phyloP scores from a whole-genome alignment of 2,888 invertebrate genomes.

The Slavum lentiscoides region DNA sequence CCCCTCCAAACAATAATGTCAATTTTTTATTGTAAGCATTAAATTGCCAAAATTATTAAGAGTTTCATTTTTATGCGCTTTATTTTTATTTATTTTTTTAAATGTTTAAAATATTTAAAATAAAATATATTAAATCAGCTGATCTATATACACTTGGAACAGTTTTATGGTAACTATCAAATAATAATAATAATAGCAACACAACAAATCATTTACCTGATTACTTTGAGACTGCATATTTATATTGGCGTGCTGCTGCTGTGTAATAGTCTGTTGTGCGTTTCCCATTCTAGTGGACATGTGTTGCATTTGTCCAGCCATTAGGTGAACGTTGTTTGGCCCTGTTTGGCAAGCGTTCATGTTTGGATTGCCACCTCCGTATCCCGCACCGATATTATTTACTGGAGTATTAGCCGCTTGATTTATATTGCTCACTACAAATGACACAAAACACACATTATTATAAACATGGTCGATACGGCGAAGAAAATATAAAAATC shows the following conservation, averaged over 20 bases:
- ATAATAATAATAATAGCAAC: background rate
- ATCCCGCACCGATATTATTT: slow-evolving; percentile 28
- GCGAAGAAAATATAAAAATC: background rate
- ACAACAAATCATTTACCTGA: slow-evolving; percentile 19
- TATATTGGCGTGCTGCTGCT: slow-evolving; percentile 46
- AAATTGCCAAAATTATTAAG: slow-evolving; percentile 1
- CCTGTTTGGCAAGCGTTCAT: slow-evolving; percentile 38
- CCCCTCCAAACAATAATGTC: background rate
- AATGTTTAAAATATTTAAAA: background rate
- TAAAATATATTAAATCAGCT: background rate
- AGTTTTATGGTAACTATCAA: background rate
- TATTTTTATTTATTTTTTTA: background rate
- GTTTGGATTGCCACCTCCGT: slow-evolving; percentile 28
- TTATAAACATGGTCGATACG: background rate
- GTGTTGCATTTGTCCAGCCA: slow-evolving; percentile 52
- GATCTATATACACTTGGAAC: background rate
- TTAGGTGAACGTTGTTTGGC: slow-evolving; percentile 30
- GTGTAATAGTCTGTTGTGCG: slow-evolving; percentile 22
- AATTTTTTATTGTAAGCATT: background rate
- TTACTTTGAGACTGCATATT: slow-evolving; percentile 50
- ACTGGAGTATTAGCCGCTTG: slow-evolving; percentile 19
- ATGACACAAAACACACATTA: background rate
- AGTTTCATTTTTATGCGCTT: background rate
- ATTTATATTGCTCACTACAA: slow-evolving; percentile 42
- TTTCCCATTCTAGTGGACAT: slow-evolving; percentile 39